phyloP scores from a whole-genome alignment of 2,888 invertebrate genomes.

The Caradrina clavipalpis region DNA sequence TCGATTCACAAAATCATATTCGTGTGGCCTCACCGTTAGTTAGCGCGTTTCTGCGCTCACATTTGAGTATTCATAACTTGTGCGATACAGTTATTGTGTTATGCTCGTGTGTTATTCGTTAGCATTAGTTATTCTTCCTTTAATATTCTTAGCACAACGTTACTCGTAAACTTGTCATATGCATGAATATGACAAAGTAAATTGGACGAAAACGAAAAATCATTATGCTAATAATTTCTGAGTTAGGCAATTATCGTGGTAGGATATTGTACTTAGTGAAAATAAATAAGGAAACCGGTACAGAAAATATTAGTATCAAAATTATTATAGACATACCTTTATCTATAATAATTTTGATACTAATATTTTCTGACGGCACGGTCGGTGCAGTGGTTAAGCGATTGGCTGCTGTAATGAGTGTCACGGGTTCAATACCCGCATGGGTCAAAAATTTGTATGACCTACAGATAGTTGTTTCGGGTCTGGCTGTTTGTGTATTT shows the following conservation, averaged over 20 bases:
- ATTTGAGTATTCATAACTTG: slow-evolving; percentile 42
- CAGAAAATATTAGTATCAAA: neutral
- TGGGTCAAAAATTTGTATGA: no score
- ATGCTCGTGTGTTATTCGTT: slow-evolving; percentile 33
- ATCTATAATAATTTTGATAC: neutral
- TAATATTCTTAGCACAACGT: neutral
- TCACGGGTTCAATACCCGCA: no score
- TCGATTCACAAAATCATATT: no score
- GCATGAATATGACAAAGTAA: neutral
- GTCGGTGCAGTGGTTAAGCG: no score
- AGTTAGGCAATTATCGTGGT: slow-evolving; percentile 12
- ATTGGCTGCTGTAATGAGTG: no score
- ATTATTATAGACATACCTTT: neutral
- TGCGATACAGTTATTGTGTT: slow-evolving; percentile 28
- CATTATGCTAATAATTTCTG: slow-evolving; percentile 15
- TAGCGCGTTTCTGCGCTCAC: slow-evolving; percentile 30
- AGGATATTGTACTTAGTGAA: neutral
- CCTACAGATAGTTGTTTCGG: no score
- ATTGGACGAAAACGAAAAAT: slow-evolving; percentile 4
- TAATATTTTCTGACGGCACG: no score
- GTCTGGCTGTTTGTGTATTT: no score
- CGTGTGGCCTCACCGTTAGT: no score
- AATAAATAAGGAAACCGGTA: slow-evolving; percentile 12
- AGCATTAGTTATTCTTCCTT: slow-evolving; percentile 19
- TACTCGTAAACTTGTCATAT: slow-evolving; percentile 12